Percentiles rank a stretch among this genome's conserved stretches.
phyloP scores from a whole-genome alignment of 2,113 vertebrate genomes.

The Gasterosteus nipponicus region DNA sequence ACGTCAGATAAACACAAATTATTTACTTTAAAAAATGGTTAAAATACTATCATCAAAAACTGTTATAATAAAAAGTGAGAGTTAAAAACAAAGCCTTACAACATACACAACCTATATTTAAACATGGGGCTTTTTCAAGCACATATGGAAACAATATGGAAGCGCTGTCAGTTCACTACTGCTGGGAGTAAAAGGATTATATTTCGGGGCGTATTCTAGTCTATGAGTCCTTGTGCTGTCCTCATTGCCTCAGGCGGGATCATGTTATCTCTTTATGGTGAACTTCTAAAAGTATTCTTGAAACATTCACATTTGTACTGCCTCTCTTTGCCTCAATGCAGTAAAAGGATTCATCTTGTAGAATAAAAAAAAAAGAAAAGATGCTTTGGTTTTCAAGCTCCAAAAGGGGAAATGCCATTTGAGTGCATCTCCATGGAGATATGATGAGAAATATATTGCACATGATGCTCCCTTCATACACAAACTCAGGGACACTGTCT shows the following conservation, averaged over 20 bases:
- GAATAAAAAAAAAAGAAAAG: not conserved
- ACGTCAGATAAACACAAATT: no score
- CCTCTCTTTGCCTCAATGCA: not conserved
- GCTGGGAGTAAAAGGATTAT: not conserved
- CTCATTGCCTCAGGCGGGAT: not conserved
- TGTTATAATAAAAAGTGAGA: no score
- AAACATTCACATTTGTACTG: not conserved
- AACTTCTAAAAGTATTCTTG: not conserved
- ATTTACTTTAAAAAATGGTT: no score
- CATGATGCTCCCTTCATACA: not conserved
- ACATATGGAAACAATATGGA: not conserved
- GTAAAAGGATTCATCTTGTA: not conserved
- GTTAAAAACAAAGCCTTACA: no score
- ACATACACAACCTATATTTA: no score
- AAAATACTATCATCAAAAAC: not conserved
- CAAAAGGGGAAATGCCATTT: not conserved
- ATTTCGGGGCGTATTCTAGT: not conserved
- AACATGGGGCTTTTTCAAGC: no score
- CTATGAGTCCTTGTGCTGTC: not conserved
- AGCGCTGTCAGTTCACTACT: not conserved
- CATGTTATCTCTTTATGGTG: not conserved
- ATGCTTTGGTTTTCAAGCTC: not conserved
- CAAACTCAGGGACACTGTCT: constrained; percentile 8
- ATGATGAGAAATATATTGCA: not conserved
- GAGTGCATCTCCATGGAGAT: not conserved